These are phyloP conservation scores for Nezara viridula DNA, from an alignment of 2,888 invertebrate species.

Conservation along the genomic window DNA sequence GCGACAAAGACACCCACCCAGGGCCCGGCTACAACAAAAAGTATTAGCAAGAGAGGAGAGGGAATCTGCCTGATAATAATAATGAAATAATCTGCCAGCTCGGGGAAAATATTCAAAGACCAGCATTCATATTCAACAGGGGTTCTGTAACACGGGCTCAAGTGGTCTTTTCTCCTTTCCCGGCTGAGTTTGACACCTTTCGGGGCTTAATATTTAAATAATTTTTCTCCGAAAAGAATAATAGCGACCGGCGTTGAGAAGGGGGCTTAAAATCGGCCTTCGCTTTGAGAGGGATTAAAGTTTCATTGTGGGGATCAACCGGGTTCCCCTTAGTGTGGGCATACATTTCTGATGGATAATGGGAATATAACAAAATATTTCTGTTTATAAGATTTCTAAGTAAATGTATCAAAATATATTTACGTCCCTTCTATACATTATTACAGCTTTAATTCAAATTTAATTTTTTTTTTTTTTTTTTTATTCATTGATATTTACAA, in stretches of 20 bases:
- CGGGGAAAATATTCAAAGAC: conserved; percentile 44
- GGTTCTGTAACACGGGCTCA: conserved; percentile 31
- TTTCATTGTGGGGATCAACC: conserved; percentile 29
- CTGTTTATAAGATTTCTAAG: too few relatives aligned
- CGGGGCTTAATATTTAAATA: conserved; percentile 40
- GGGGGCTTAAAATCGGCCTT: background rate
- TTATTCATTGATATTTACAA: too few relatives aligned
- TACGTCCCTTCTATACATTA: too few relatives aligned
- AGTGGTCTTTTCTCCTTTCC: conserved; percentile 18
- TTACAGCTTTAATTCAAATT: too few relatives aligned
- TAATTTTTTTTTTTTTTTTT: too few relatives aligned
- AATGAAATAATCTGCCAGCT: conserved; percentile 36
- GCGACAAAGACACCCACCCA: background rate
- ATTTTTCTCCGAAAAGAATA: conserved; percentile 27
- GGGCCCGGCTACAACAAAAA: background rate
- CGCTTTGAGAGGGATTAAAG: conserved; percentile 42
- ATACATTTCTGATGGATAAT: background rate
- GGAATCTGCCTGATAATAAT: conserved; percentile 2
- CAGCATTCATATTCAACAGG: conserved; percentile 46
- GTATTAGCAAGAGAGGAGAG: background rate
- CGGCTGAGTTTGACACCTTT: conserved; percentile 48
- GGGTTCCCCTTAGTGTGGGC: background rate
- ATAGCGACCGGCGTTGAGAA: background rate
- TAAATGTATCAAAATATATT: too few relatives aligned
- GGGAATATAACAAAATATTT: background rate